Evolutionary conservation across 2,113 vertebrate genomes (phyloP).

Genomic region (Siniperca knerii): DNA sequence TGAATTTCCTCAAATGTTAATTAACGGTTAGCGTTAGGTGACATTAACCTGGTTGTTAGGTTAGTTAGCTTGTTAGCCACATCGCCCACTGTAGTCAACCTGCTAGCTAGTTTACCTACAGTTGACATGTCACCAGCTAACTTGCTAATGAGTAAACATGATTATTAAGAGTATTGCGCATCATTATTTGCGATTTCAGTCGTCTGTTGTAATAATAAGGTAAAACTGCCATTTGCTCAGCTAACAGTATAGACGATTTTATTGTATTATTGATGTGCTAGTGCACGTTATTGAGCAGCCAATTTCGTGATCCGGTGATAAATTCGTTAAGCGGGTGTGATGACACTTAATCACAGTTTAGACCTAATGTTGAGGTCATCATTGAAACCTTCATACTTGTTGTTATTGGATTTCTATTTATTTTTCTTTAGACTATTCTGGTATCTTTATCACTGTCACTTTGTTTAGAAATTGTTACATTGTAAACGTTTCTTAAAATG

Average conservation of each 20-base stretch:
- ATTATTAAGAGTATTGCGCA: not conserved
- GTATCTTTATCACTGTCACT: too few species aligned
- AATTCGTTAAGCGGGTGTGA: not conserved
- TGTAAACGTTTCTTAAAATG: not conserved
- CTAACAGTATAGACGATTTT: not conserved
- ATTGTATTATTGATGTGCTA: not conserved
- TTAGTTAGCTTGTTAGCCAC: constrained; percentile 57
- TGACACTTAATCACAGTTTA: constrained; percentile 1
- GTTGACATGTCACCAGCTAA: constrained; percentile 33
- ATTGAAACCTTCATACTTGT: not conserved
- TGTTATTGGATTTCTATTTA: not conserved
- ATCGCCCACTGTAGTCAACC: constrained; percentile 27
- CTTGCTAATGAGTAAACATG: constrained; percentile 37
- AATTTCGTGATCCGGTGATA: not conserved
- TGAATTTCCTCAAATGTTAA: not conserved
- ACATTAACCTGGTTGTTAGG: constrained; percentile 1
- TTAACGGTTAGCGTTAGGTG: not conserved
- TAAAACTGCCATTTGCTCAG: not conserved
- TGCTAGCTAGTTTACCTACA: constrained; percentile 35
- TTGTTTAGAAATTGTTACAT: not conserved
- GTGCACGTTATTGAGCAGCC: not conserved
- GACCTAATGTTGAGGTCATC: not conserved
- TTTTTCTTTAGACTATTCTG: too few species aligned
- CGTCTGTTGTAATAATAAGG: not conserved
- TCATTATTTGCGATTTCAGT: not conserved